These are phyloP conservation scores for Pedetes capensis DNA, from an alignment of 2,113 vertebrate species.

Conservation along the genomic window DNA sequence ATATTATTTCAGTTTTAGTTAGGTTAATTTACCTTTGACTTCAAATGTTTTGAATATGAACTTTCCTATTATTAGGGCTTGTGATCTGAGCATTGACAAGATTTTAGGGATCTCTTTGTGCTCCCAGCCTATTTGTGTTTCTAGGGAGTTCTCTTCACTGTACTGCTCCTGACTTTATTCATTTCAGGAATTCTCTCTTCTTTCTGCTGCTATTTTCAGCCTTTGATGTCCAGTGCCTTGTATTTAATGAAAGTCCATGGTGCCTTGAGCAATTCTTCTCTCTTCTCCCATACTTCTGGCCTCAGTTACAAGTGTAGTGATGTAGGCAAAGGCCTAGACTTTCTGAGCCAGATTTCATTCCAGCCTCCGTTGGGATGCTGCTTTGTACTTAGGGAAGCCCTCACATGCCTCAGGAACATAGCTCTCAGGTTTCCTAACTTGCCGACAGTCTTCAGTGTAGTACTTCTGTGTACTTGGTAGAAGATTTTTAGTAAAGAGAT, in stretches of 20 bases:
- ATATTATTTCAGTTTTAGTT: not conserved
- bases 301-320: not conserved
- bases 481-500: not conserved
- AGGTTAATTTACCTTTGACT: not conserved
- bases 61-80: not conserved
- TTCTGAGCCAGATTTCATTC: not conserved
- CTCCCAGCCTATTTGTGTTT: not conserved
- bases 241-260: not conserved
- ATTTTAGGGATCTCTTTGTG: not conserved
- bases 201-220: not conserved
- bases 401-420: not conserved
- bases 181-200: not conserved
- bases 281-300: not conserved
- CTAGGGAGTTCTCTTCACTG: not conserved
- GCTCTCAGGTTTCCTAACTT: not conserved
- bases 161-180: not conserved
- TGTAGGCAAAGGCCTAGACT: not conserved
- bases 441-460: not conserved
- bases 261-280: not conserved
- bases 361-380: not conserved
- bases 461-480: not conserved
- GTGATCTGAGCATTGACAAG: not conserved
- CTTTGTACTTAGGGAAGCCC: not conserved
- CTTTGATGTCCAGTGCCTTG: not conserved
- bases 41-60: conserved; percentile 10